A percentile compares a stretch with the other conserved stretches of the same genome.
These are phyloP conservation scores for Sciurus vulgaris DNA, from an alignment of 2,797 vertebrate species.

Conservation along the genomic window DNA sequence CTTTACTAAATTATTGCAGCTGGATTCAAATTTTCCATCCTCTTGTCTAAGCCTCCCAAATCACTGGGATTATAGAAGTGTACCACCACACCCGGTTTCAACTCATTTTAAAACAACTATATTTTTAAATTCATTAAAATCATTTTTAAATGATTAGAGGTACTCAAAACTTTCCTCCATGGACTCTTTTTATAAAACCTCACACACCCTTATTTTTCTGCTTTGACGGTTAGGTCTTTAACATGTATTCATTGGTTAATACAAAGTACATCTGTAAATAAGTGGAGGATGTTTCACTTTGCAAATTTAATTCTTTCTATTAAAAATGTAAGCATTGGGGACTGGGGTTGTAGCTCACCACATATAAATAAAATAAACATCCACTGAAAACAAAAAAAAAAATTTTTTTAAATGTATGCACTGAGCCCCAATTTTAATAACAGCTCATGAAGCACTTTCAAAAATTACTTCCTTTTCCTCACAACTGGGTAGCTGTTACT, in stretches of 20 bases:
- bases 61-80: no score
- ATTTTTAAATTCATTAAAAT: background rate
- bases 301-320: slow-evolving; percentile 39
- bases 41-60: no score
- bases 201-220: slow-evolving; percentile 20
- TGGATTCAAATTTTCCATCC: no score
- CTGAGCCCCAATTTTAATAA: background rate
- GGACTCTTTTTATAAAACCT: slow-evolving; percentile 17
- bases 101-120: background rate
- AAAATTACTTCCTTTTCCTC: slow-evolving; percentile 52
- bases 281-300: slow-evolving; percentile 8
- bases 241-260: slow-evolving; percentile 51
- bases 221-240: slow-evolving; percentile 8
- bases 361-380: no score
- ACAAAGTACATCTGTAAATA: background rate
- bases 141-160: slow-evolving; percentile 32
- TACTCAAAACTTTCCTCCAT: slow-evolving; percentile 3
- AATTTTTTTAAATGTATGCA: no score
- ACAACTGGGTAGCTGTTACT: slow-evolving; percentile 22
- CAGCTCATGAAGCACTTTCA: background rate
- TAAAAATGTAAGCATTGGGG: background rate
- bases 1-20: no score
- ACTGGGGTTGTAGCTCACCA: no score
- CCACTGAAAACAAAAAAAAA: no score
- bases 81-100: background rate